Percentiles rank a stretch among this genome's conserved stretches.
These are phyloP conservation scores for Struthio camelus DNA, from an alignment of 2,113 vertebrate species.

Conservation along the genomic window DNA sequence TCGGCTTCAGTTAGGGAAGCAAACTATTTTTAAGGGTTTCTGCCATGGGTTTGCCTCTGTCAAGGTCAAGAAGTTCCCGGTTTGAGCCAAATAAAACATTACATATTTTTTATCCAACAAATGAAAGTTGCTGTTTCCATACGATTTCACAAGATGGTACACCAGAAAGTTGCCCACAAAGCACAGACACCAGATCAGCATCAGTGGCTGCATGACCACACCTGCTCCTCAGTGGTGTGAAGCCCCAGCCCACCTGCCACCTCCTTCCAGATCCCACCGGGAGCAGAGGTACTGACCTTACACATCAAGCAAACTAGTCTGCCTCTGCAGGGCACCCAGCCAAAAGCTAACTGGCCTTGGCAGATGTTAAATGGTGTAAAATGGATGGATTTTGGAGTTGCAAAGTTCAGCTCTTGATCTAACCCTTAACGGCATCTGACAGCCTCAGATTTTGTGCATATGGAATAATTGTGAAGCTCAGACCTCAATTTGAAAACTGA, in stretches of 20 bases:
- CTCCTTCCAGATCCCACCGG: background rate
- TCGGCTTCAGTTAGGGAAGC: background rate
- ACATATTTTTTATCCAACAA: background rate
- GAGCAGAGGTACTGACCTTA: accelerated
- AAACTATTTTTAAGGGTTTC: background rate
- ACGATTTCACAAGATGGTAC: background rate
- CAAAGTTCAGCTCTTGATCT: background rate
- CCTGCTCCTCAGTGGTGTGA: too few relatives aligned
- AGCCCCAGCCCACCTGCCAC: background rate
- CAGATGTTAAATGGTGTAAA: background rate
- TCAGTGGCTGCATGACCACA: accelerated
- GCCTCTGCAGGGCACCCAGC: background rate
- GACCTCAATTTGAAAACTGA: background rate
- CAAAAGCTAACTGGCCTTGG: background rate
- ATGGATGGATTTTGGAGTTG: background rate
- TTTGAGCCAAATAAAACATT: background rate
- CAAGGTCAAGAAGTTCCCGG: background rate
- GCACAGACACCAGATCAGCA: background rate
- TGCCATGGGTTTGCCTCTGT: background rate
- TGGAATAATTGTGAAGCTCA: background rate
- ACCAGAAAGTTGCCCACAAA: background rate
- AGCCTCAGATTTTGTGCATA: background rate
- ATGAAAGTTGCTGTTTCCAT: background rate
- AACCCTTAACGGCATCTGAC: background rate
- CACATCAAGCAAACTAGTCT: background rate